phyloP scores from a whole-genome alignment of 2,888 invertebrate species.

The Pseudeuparius sepicola region DNA sequence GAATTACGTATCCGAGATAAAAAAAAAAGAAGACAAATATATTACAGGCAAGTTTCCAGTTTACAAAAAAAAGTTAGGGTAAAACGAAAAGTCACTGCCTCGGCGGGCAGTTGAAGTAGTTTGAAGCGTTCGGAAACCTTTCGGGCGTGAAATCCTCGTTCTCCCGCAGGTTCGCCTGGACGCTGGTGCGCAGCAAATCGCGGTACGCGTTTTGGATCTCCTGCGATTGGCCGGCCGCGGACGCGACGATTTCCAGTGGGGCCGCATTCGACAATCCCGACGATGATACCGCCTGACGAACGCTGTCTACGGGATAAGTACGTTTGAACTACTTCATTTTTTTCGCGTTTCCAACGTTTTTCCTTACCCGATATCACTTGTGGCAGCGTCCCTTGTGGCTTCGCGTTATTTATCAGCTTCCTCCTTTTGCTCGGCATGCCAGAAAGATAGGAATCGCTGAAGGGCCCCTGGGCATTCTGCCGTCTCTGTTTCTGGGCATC shows the following conservation, averaged over 20 bases:
- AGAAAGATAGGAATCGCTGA: slow-evolving; percentile 83
- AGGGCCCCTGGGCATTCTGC: slow-evolving; percentile 48
- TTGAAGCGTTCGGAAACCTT: slow-evolving; percentile 37
- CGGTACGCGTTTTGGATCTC: slow-evolving; percentile 45
- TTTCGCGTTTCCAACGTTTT: background rate
- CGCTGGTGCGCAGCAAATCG: slow-evolving; percentile 40
- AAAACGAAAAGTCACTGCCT: no score
- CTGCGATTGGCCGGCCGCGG: slow-evolving; percentile 41
- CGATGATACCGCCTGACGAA: slow-evolving; percentile 41
- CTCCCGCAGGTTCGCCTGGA: slow-evolving; percentile 40
- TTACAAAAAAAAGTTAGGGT: no score
- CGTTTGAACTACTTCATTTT: no score
- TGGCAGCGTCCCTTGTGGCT: slow-evolving; percentile 38
- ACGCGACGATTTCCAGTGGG: slow-evolving; percentile 41
- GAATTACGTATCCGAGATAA: no score
- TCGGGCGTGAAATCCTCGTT: slow-evolving; percentile 41
- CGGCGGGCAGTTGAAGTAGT: slow-evolving; percentile 38
- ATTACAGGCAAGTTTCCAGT: no score
- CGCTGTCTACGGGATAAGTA: no score
- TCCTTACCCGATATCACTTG: slow-evolving; percentile 37
- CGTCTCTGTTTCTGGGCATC: slow-evolving; percentile 66
- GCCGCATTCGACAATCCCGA: slow-evolving; percentile 42
- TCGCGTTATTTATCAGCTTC: slow-evolving; percentile 50
- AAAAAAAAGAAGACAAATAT: no score
- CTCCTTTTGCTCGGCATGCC: slow-evolving; percentile 86